phyloP scores from a whole-genome alignment of 2,888 invertebrate species.

The Ophioninae sp. region DNA sequence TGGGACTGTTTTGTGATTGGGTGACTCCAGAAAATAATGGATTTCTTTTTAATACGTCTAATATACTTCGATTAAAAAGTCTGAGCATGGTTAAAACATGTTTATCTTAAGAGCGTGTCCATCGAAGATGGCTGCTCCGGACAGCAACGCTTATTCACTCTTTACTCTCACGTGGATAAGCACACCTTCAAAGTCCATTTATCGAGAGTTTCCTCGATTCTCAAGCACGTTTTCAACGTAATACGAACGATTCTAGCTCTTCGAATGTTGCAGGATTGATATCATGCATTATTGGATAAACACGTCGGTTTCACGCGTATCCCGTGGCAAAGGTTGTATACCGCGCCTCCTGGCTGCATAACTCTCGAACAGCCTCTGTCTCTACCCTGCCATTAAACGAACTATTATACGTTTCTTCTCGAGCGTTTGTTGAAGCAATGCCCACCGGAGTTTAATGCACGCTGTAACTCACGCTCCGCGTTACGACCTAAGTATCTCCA shows the following conservation, averaged over 20 bases:
- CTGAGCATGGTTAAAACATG: no score
- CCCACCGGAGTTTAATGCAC: conserved; percentile 42
- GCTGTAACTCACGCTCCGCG: conserved; percentile 39
- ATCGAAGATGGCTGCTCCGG: no score
- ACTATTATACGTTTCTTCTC: conserved; percentile 22
- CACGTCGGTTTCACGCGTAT: conserved; percentile 43
- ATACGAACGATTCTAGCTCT: neutral
- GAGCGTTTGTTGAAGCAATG: conserved; percentile 36
- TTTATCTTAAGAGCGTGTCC: no score
- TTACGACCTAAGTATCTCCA: conserved; percentile 44
- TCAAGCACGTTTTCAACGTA: neutral
- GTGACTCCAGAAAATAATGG: no score
- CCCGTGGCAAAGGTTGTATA: conserved; percentile 34
- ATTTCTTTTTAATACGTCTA: no score
- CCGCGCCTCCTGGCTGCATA: conserved; percentile 45
- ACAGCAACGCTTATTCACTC: no score
- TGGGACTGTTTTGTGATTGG: no score
- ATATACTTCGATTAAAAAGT: no score
- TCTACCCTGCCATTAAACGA: conserved; percentile 33
- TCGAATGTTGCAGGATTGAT: conserved; percentile 31
- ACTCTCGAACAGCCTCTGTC: conserved; percentile 26
- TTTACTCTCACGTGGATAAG: no score
- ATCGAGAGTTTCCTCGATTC: neutral
- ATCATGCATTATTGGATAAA: conserved; percentile 46
- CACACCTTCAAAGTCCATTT: no score